Base-by-base conservation (phyloP, 2,113 vertebrate species). In the Rhipidura dahli region DNA sequence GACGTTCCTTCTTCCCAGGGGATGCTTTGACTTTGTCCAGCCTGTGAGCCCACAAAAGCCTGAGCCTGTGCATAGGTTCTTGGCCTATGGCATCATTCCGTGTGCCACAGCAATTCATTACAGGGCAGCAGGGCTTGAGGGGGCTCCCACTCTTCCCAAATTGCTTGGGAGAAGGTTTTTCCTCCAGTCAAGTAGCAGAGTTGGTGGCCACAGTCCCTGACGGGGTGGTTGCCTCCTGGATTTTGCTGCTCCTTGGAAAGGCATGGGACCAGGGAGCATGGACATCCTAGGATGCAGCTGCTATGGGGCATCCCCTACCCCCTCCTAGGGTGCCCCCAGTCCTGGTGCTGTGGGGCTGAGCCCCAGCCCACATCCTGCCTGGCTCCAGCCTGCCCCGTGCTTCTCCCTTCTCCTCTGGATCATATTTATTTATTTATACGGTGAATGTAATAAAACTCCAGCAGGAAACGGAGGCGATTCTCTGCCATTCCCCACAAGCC, bases 401-500 rank as follows among this genome's bases (percentile, higher is more conserved):
- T 70, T 93, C 93, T 93, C 73, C 40, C 49, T 92, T 71, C 92
- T 93, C 75, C 87, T 76, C 90, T 33, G 88, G 80, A 83, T 86
- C 13, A 8, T 92, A 91, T 97, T 97, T 97, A 95, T 97, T 97
- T 97, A 97, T 96, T 97, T 97, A 93, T 96, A 94, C n/a, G 33
- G 90, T 91, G 94, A 93, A 76, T 92, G 97, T 97, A 97, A 97
- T 97, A 97, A 96, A 97, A 96, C 95, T 82, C 95, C 88, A 57
- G 82, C 97, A 97, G 97, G 97, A 97, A 97, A 96, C 66, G 92
- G 97, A 96, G 96, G 96, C 94, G 94, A 96, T 97, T 96, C 96
- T 86, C 95, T 95, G 96, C 96, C 96, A 90, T 97, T 97, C 96
- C 94, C 90, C 61, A 6, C 83, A 94, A 93, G 96, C 83, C 78